Percentiles rank a stretch among this genome's conserved stretches.
phyloP scores from a whole-genome alignment of 2,797 vertebrate species.

The Propithecus deckenii region DNA sequence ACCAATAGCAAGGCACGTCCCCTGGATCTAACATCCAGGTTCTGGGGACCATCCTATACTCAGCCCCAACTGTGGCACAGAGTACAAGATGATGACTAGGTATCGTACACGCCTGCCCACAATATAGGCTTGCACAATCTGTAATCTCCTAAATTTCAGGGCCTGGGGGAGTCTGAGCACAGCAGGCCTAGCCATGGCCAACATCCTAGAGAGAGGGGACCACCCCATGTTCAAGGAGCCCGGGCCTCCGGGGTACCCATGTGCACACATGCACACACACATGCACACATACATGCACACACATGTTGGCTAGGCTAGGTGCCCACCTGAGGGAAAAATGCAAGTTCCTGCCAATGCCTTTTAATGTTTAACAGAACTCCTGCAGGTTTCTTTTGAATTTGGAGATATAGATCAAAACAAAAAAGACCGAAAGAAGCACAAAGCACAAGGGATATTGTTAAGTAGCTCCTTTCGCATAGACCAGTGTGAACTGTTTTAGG shows the following conservation, averaged over 20 bases:
- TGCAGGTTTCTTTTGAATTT: not conserved
- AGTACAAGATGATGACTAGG: not conserved
- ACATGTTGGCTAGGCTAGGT: not conserved
- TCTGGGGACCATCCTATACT: too few species aligned
- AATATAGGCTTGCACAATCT: not conserved
- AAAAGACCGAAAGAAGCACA: not conserved
- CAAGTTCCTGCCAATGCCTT: not conserved
- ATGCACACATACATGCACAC: not conserved
- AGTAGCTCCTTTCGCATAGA: not conserved
- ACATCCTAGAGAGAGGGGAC: not conserved
- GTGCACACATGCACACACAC: not conserved
- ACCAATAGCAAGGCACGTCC: not conserved
- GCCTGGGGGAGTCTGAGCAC: not conserved
- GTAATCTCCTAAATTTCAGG: not conserved
- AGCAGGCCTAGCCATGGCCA: not conserved
- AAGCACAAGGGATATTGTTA: not conserved
- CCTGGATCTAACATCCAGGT: not conserved
- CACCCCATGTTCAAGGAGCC: not conserved
- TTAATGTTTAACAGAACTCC: not conserved
- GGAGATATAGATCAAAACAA: not conserved
- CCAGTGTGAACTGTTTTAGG: not conserved
- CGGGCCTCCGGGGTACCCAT: not conserved
- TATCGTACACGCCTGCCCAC: fast-evolving
- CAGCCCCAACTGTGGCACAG: not conserved
- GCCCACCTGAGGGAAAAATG: not conserved